Evolutionary conservation across 1,140 invertebrate genomes (phyloP).

Genomic region (Thereuonema tuberculata): DNA sequence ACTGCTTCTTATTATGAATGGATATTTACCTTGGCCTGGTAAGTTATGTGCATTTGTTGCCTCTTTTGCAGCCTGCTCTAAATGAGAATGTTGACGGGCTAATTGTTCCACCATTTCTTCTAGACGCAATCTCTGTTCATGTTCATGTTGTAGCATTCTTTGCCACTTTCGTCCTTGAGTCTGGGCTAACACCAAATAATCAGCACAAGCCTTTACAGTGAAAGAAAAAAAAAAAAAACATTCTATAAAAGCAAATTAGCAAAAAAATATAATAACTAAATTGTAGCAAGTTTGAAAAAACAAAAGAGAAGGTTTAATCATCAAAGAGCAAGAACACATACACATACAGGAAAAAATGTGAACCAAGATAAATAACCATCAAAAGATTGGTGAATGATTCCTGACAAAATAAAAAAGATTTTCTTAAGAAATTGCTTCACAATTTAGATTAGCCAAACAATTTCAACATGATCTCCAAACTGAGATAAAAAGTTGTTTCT

Average conservation of each 20-base stretch:
- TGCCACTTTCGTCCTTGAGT: constrained; percentile 79
- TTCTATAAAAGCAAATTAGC: background rate
- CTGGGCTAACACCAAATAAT: constrained; percentile 75
- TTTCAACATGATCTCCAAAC: too few species aligned
- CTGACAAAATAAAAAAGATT: too few species aligned
- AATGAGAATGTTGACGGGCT: constrained; percentile 84
- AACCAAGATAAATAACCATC: too few species aligned
- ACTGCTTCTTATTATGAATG: too few species aligned
- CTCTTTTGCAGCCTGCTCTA: constrained; percentile 61
- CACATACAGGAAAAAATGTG: too few species aligned
- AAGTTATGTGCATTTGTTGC: constrained; percentile 7
- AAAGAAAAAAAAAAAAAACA: constrained; percentile 13
- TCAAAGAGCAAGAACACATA: too few species aligned
- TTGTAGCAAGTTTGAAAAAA: background rate
- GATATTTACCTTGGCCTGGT: background rate
- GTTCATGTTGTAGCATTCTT: constrained; percentile 79
- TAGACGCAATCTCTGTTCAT: constrained; percentile 81
- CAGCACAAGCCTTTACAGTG: constrained; percentile 58
- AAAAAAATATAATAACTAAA: background rate
- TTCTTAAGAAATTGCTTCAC: too few species aligned
- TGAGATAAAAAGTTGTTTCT: too few species aligned
- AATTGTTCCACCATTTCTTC: constrained; percentile 96
- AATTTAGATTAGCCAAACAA: too few species aligned
- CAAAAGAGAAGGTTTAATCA: too few species aligned
- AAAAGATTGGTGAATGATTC: too few species aligned